Evolutionary conservation across 2,888 invertebrate genomes (phyloP), one percentile per base, ranked within the genome.

Genomic region (Drosophila neotestacea): DNA sequence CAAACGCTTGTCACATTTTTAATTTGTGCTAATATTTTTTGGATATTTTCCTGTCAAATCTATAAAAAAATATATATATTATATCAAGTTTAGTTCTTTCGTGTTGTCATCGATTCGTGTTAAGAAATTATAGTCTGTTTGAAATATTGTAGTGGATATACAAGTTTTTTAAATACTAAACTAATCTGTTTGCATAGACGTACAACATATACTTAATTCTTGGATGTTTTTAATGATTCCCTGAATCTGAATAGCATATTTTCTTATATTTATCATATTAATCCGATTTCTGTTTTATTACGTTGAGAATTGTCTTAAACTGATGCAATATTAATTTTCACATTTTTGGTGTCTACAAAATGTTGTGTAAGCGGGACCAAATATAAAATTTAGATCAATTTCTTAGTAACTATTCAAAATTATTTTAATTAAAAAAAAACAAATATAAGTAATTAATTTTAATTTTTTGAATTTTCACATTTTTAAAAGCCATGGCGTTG

Each of bases 1-100:
- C 59, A 65, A 50, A 44, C 36, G 27, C 47, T 54, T 68, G 71
- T 71, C 64, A 65, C 66, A 64, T 54, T 67, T 62, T 48, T 41
- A 55, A 66, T 58, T 73, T 70, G 67, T 56, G 61, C 55, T 30
- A 48, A 62, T 59, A 48, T 48, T 38, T 62, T 69, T 46, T 61
- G 48, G 34, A 50, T 42, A 62, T 52, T 52, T 41, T 30, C 38
- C 13, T 6, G 30, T 27, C 44, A 41, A 59, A 27, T 30, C n/a
- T 28, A 56, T 38, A 27, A 38, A 22, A 30, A 55, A 55, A 30
- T 9, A 16, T 13, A 39, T 22, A 27, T 54, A 46, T 6, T 32
- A 6, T 7, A 46, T 61, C 16, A 10, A 61, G 0, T 39, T 16
- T 13, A 42, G 30, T 50, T 30, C 1, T 41, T 27, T 10, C 22